These are phyloP conservation scores for Hydra vulgaris DNA, from an alignment of 30 jellyfish, hydroid and myxozoan genomes.

Conservation along the genomic window DNA sequence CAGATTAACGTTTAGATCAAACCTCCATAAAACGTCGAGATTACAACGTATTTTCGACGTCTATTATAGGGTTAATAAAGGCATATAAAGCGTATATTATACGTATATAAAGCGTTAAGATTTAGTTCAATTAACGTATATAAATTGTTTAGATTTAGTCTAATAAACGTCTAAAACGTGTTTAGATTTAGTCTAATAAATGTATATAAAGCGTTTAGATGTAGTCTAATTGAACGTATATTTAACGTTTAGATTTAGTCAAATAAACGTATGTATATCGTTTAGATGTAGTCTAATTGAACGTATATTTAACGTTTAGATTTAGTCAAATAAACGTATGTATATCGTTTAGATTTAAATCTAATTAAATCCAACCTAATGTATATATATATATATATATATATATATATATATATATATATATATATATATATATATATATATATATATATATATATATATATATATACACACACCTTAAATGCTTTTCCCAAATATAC, in stretches of 20 bases:
- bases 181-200: background rate
- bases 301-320: too few relatives aligned
- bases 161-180: background rate
- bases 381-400: too few relatives aligned
- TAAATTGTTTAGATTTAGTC: background rate
- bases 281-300: too few relatives aligned
- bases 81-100: background rate
- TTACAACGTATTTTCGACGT: background rate
- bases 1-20: background rate
- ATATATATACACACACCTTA: background rate
- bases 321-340: too few relatives aligned
- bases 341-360: background rate
- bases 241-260: background rate
- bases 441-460: too few relatives aligned
- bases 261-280: background rate
- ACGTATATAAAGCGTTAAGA: background rate
- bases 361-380: background rate
- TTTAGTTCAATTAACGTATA: background rate
- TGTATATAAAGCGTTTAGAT: background rate
- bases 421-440: too few relatives aligned
- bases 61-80: background rate
- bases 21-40: background rate
- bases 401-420: too few relatives aligned
- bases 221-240: background rate
- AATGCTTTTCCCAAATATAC: background rate